Evolutionary conservation across 92 coral and sea anemone genomes (phyloP), one percentile per base, ranked within the genome.

Genomic region (Zoanthus sansibaricus): DNA sequence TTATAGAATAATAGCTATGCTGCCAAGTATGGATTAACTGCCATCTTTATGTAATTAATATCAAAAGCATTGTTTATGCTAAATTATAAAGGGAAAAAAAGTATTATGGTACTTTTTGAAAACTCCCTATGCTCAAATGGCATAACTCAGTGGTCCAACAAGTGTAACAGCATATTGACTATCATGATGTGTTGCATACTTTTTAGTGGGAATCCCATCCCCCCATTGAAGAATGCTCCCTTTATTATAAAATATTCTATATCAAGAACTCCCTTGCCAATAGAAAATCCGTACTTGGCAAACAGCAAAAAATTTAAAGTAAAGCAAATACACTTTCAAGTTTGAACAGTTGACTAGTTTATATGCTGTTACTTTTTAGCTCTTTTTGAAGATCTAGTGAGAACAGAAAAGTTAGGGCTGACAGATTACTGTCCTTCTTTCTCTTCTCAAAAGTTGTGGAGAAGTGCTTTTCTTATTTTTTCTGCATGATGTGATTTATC

Each of bases 401-500:
- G 17, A 61, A 61, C 68, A 61, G 68, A 61, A 61, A 61, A 61
- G 9, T 17, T 61, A 61, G 68, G 21, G 68, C 68, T 61, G 3
- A 17, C 68, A 61, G 68, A 61, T 61, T 61, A 61, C 72, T 68
- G 72, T 46, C 72, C 72, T 79, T 82, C 72, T 80, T 82, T 88
- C 61, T 88, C 91, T 68, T 45, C 48, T 66, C 80, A 88, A 52
- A 82, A 75, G 82, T 82, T 88, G 67, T 83, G 79, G 72, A 69
- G 55, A 82, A 82, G 83, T 72, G 91, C 82, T 58, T 82, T 82
- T 83, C 88, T 87, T 68, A 88, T 83, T 52, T 66, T 82, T 30
- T 55, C 51, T 52, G 88, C 91, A 75, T 88, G 83, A 71, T 71
- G 76, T 87, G 80, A 72, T 16, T 87, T 72, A 80, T 88, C 87